Evolutionary conservation across 2,113 vertebrate species (phyloP).

Genomic region (Ceyx cyanopectus): DNA sequence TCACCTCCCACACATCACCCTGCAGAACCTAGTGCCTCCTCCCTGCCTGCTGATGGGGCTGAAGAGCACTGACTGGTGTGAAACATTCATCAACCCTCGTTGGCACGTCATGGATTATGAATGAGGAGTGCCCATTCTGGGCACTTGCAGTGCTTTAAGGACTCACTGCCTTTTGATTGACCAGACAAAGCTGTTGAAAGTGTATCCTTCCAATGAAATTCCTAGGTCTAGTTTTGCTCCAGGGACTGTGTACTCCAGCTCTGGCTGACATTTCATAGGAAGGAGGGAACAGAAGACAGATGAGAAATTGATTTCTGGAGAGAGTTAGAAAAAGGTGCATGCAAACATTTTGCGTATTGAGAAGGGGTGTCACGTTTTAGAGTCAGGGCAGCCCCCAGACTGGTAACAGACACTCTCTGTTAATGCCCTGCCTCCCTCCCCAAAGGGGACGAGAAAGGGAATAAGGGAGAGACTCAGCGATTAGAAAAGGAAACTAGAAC

Average conservation of each 20-base stretch:
- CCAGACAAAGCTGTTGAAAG: background rate
- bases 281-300: background rate
- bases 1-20: background rate
- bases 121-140: fast-evolving
- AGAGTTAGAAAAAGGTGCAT: background rate
- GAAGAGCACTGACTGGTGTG: background rate
- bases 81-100: background rate
- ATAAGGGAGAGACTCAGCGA: no score
- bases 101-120: background rate
- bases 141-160: background rate
- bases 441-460: no score
- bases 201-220: background rate
- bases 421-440: no score
- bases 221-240: background rate
- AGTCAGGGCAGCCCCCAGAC: no score
- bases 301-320: background rate
- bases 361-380: background rate
- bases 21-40: background rate
- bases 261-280: background rate
- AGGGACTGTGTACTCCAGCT: background rate
- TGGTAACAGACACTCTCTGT: no score
- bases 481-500: no score
- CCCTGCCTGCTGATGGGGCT: background rate
- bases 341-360: background rate
- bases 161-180: background rate